Percentiles rank a stretch among this genome's conserved stretches.
Evolutionary conservation across 2,888 invertebrate genomes (phyloP).

Genomic region (Heliconius cydno): DNA sequence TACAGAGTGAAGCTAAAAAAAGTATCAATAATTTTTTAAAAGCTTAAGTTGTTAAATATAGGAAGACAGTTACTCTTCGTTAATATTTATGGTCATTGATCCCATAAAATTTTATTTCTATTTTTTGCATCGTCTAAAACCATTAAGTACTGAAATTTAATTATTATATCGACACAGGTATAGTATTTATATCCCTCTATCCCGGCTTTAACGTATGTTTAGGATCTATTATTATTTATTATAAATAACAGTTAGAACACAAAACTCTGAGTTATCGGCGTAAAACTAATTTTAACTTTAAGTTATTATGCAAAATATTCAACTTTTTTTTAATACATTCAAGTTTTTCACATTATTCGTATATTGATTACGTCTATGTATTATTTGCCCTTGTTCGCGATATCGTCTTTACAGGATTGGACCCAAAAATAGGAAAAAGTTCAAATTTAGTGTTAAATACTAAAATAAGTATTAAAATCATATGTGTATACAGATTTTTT

Average conservation of each 20-base stretch:
- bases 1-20: too few relatives aligned
- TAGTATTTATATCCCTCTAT: constrained; percentile 19
- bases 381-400: too few relatives aligned
- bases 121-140: constrained; percentile 24
- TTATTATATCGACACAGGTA: constrained; percentile 29
- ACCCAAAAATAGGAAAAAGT: too few relatives aligned
- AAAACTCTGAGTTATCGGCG: neutral
- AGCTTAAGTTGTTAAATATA: neutral
- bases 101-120: constrained; percentile 1
- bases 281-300: neutral
- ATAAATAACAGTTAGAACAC: constrained; percentile 15
- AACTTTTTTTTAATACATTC: neutral
- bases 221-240: constrained; percentile 34
- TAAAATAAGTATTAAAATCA: too few relatives aligned
- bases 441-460: too few relatives aligned
- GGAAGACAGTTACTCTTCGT: neutral
- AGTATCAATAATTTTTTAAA: neutral
- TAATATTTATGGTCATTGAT: constrained; percentile 26
- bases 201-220: constrained; percentile 13
- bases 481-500: too few relatives aligned
- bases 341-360: neutral
- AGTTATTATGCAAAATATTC: constrained; percentile 3
- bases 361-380: neutral
- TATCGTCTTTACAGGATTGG: too few relatives aligned
- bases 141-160: constrained; percentile 39